Evolutionary conservation across 2,797 vertebrate genomes (phyloP).

Genomic region (Alca torda): DNA sequence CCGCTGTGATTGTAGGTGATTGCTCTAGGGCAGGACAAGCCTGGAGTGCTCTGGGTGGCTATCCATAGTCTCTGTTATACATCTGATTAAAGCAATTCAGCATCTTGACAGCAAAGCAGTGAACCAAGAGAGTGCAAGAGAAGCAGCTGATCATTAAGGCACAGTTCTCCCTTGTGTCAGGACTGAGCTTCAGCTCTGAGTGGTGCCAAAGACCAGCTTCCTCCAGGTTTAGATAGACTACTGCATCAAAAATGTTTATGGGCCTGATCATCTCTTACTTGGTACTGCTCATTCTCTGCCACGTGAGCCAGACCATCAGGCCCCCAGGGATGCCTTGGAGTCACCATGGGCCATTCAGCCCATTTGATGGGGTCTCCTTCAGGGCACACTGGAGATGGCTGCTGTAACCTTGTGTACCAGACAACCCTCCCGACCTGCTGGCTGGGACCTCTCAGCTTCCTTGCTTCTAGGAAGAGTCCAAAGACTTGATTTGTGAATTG

Average conservation of each 20-base stretch:
- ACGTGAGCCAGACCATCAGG: rapidly evolving
- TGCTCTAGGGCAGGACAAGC: neutral
- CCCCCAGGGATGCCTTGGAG: neutral
- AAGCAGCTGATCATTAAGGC: neutral
- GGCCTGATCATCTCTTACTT: neutral
- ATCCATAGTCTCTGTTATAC: neutral
- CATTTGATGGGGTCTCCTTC: neutral
- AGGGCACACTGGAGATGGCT: neutral
- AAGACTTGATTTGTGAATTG: neutral
- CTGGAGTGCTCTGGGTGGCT: neutral
- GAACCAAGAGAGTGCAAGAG: neutral
- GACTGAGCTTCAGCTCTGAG: neutral
- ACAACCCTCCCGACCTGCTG: neutral
- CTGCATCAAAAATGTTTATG: neutral
- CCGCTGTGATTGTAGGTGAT: neutral
- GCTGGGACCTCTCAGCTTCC: neutral
- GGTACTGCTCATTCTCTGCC: neutral
- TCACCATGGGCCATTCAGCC: neutral
- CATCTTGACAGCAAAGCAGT: neutral
- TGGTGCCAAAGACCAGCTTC: neutral
- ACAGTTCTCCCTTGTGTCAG: neutral
- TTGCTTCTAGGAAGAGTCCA: neutral
- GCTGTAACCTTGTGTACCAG: neutral
- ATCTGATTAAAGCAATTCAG: neutral
- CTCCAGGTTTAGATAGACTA: neutral